Base-by-base conservation (phyloP, 2,888 invertebrate genomes). In the Arge pagana region DNA sequence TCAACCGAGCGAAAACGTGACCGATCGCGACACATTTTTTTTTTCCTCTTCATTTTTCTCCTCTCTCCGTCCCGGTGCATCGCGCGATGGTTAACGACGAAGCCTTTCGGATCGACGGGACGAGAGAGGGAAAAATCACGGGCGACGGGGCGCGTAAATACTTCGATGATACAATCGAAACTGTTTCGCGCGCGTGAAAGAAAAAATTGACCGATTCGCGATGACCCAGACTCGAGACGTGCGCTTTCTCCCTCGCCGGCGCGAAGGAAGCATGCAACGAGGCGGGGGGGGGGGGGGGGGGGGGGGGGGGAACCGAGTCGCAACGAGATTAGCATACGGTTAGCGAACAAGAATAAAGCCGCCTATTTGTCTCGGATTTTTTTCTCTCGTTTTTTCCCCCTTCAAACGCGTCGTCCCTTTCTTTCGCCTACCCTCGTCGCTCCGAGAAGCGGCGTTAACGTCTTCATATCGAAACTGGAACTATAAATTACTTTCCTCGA, bases 41-140 rank as follows among this genome's bases (percentile, higher is more conserved):
- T n/a, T n/a, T n/a, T n/a, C n/a, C n/a, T n/a, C n/a, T n/a, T n/a
- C n/a, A n/a, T n/a, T n/a, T n/a, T n/a, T n/a, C n/a, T n/a, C n/a
- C n/a, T n/a, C n/a, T n/a, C n/a, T n/a, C n/a, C n/a, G n/a, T 26
- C 42, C 26, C 51, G 52, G 52, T 55, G 45, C 56, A 52, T 54
- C 50, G 54, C 43, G 60, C 56, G 60, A 60, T 64, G 64, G 63
- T 61, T 66, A 61, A 35, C 11, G 10, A 7, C 36, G n/a, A n/a
- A n/a, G n/a, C n/a, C n/a, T n/a, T n/a, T n/a, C n/a, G n/a, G n/a
- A n/a, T n/a, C n/a, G n/a, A n/a, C n/a, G n/a, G n/a, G n/a, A n/a
- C n/a, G n/a, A n/a, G n/a, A n/a, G n/a, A n/a, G n/a, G n/a, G n/a
- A n/a, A n/a, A n/a, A n/a, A n/a, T n/a, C n/a, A n/a, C n/a, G n/a